Conservation (phyloP, 1,140 invertebrate genomes). For the Lysiphlebus fabarum region DNA sequence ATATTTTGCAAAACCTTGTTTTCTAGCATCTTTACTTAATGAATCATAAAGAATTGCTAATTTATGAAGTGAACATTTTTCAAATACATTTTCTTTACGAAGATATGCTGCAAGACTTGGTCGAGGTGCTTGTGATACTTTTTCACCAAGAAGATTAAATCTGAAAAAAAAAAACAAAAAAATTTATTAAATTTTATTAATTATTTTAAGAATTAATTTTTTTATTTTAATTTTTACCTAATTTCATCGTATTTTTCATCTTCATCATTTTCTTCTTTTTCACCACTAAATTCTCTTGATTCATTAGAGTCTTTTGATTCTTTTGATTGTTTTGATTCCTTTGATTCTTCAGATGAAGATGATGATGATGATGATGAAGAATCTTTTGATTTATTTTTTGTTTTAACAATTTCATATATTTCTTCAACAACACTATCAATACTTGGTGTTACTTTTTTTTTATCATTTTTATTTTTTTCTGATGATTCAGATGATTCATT, state of each 20-base stretch:
- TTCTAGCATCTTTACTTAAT: slow-evolving; percentile 47
- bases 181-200: slow-evolving; percentile 5
- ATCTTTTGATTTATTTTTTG: slow-evolving; percentile 19
- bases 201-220: neutral
- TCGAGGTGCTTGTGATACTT: slow-evolving; percentile 44
- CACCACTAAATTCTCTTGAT: too few relatives aligned
- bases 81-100: slow-evolving; percentile 35
- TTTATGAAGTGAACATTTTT: slow-evolving; percentile 37
- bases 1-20: slow-evolving; percentile 45
- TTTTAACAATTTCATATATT: slow-evolving; percentile 38
- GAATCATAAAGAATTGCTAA: slow-evolving; percentile 44
- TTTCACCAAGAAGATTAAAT: slow-evolving; percentile 44
- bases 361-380: slow-evolving; percentile 6
- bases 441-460: slow-evolving; percentile 29
- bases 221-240: too few relatives aligned
- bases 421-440: slow-evolving; percentile 41
- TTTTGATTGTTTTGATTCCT: slow-evolving; percentile 11
- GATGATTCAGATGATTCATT: neutral
- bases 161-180: slow-evolving; percentile 29
- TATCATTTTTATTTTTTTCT: slow-evolving; percentile 12
- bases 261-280: slow-evolving; percentile 21
- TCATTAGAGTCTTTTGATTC: slow-evolving; percentile 16
- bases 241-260: slow-evolving; percentile 41
- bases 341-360: slow-evolving; percentile 10
- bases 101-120: slow-evolving; percentile 43